Base-by-base conservation (phyloP, 1,140 invertebrate species). In the Centruroides sculpturatus region DNA sequence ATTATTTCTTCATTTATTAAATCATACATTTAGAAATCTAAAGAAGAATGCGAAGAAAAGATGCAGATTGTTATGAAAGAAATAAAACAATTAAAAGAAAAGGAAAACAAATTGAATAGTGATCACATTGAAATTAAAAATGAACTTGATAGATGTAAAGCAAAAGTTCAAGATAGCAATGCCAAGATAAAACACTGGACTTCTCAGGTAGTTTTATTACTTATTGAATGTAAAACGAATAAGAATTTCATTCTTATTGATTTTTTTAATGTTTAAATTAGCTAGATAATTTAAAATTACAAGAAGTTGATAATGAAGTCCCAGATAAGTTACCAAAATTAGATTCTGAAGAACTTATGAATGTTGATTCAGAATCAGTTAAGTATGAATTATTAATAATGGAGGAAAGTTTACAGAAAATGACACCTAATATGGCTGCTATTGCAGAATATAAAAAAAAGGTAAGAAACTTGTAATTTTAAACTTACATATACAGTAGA, bases 391-490 rank as follows among this genome's bases (percentile, higher is more conserved):
- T 88, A 47, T 74, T 78, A 0, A 72, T 81, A 2, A 74, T 85
- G 49, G 82, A 89, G 68, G 79, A 87, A 56, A 74, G 83, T 63
- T 68, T 92, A 3, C 78, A 81, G 3, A 75, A 81, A 10, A 78
- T 80, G 59, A 87, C 84, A 67, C 87, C 89, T 3, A 90, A 95
- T 74, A 71, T 93, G 63, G 80, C 81, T 54, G 83, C 84, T 60
- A 85, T 96, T 65, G 80, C 81, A 68, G 85, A 89, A 62, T 86
- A 81, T 66, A 76, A 77, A 50, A 77, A 76, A 66, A 84, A 83
- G 74, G 79, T 79, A 62, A 58, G 5, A 52, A 13, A 35, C 57
- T 59, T 11, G 56, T 59, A 66, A 23, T 23, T 23, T 23, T 23
- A 23, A 23, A 23, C 23, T 23, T 23, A 23, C 23, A 23, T 23